These are phyloP conservation scores for Siniperca undulata DNA, from an alignment of 2,797 vertebrate genomes.

Conservation along the genomic window DNA sequence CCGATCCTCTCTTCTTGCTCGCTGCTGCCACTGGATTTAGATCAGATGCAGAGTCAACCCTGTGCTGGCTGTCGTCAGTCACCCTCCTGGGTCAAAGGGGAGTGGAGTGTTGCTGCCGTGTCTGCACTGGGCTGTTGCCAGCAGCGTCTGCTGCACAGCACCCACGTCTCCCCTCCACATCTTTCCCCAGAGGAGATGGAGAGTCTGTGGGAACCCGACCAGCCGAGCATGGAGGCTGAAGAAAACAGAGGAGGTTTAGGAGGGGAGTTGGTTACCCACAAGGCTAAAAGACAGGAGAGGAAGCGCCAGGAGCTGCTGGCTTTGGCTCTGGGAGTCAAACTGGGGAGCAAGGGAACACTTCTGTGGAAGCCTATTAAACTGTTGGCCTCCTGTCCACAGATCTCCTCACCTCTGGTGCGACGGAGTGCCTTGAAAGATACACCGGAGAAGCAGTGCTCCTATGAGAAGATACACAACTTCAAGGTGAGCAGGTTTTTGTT, in stretches of 20 bases:
- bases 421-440: constrained; percentile 92
- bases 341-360: constrained; percentile 90
- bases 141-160: constrained; percentile 67
- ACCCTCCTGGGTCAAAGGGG: constrained; percentile 91
- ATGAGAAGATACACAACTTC: constrained; percentile 98
- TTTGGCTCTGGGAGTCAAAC: constrained; percentile 92
- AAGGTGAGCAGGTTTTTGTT: constrained; percentile 88
- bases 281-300: constrained; percentile 87
- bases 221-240: constrained; percentile 64
- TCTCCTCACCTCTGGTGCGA: constrained; percentile 93
- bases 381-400: constrained; percentile 98
- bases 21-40: constrained; percentile 65
- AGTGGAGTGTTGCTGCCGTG: constrained; percentile 88
- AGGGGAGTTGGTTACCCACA: constrained; percentile 86
- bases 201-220: constrained; percentile 82
- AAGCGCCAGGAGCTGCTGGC: constrained; percentile 95
- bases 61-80: constrained; percentile 84
- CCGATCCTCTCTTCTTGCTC: constrained; percentile 73
- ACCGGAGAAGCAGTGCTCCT: constrained; percentile 92
- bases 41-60: constrained; percentile 88
- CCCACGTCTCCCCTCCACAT: constrained; percentile 74
- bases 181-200: constrained; percentile 83
- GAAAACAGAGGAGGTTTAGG: constrained; percentile 80
- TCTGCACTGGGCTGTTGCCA: constrained; percentile 59
- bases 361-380: constrained; percentile 98